Evolutionary conservation across 2,888 invertebrate genomes (phyloP), one percentile per base, ranked within the genome.

Genomic region (Brachyptera putata): DNA sequence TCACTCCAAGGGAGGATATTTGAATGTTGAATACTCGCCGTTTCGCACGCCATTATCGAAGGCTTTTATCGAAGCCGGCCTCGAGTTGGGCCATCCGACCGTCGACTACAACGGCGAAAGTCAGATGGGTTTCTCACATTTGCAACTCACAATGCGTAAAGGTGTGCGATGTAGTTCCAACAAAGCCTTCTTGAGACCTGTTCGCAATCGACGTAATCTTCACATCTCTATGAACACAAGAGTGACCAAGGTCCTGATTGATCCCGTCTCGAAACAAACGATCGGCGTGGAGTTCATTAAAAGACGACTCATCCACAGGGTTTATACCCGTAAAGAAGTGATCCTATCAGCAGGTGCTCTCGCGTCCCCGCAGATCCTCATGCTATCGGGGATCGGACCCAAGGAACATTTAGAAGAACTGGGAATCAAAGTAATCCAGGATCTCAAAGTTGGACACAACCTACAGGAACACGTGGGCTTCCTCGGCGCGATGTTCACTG

Each of bases 241-340:
- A 25, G 90, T 82, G 0, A 83, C 82, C 0, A 84, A 84, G 73
- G 74, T 90, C 2, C 71, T 89, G 0, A 84, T 90, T 14, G 81
- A 87, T 68, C 77, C 77, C 0, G 64, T 72, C 13, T 81, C 82
- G 0, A 85, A 84, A 67, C 74, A 75, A 16, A n/a, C n/a, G n/a
- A n/a, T n/a, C n/a, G n/a, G n/a, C n/a, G n/a, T n/a, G n/a, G n/a
- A n/a, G n/a, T n/a, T n/a, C n/a, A n/a, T n/a, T n/a, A n/a, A n/a
- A n/a, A n/a, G n/a, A n/a, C n/a, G n/a, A n/a, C n/a, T n/a, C n/a
- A n/a, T n/a, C n/a, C n/a, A n/a, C n/a, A n/a, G n/a, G n/a, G n/a
- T n/a, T n/a, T n/a, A n/a, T n/a, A n/a, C n/a, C n/a, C n/a, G n/a
- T n/a, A n/a, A n/a, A n/a, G n/a, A n/a, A n/a, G n/a, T n/a, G n/a